Base-by-base conservation (phyloP, 1,140 invertebrate genomes). In the Ptiloglossa arizonensis region DNA sequence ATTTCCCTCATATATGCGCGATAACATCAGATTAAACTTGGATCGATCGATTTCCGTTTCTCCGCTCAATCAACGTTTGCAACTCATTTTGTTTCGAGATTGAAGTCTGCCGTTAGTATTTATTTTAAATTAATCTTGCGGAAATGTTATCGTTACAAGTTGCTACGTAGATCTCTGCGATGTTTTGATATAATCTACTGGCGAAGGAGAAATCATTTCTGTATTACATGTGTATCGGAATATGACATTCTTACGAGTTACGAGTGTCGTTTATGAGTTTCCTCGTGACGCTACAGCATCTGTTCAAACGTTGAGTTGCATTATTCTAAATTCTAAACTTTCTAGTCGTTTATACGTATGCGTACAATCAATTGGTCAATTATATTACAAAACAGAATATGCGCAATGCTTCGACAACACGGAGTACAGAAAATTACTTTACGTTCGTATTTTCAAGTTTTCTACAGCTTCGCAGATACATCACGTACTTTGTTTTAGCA, bases 41-140 rank as follows among this genome's bases (percentile, higher is more conserved):
- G 69, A 59, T 50, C 44, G 69, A 72, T 72, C 57, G 57, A 62
- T 62, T 72, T 72, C 69, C 57, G 62, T 72, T 62, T 72, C 57
- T 62, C 56, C 41, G 38, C 15, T 44, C 5, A 29, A 57, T 72
- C 57, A 71, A 71, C 69, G 69, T 54, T n/a, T 19, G 38, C 17
- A 27, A n/a, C 24, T 57, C 24, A 22, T 46, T 41, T 70, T 60
- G 1, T 19, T 19, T 5, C 27, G 13, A 48, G 41, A 44, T 57
- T 24, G n/a, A 57, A 44, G 27, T n/a, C 27, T 35, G 19, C 52
- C 27, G 17, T n/a, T 54, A 17, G 1, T 19, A 44, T 56, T 59
- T 59, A 46, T 70, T 70, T 19, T 70, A 57, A 44, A 70, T 69
- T 69, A 70, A 70, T 70, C 52, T 4, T 35, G 52, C 2, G 4